Evolutionary conservation across 2,888 invertebrate genomes (phyloP).

Genomic region (Pegoplata infirma): DNA sequence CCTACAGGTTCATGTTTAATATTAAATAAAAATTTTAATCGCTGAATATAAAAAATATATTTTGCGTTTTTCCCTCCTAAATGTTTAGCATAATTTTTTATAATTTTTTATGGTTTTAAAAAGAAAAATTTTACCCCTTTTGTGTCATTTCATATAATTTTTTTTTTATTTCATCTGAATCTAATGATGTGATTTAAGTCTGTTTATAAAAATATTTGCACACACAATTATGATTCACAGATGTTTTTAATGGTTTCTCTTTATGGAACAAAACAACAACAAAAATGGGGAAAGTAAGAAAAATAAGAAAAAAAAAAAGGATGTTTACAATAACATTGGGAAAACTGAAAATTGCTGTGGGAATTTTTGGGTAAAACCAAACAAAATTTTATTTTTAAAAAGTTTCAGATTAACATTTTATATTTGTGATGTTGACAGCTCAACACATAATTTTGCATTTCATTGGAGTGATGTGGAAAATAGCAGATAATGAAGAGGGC

Average conservation of each 20-base stretch:
- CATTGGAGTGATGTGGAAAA: too few relatives aligned
- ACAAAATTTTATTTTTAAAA: background rate
- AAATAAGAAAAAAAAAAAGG: background rate
- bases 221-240: background rate
- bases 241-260: background rate
- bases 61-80: too few relatives aligned
- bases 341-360: background rate
- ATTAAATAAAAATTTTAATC: too few relatives aligned
- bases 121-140: background rate
- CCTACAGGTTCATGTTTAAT: too few relatives aligned
- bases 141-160: background rate
- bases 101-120: background rate
- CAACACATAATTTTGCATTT: too few relatives aligned
- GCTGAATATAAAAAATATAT: too few relatives aligned
- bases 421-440: background rate
- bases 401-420: background rate
- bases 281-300: background rate
- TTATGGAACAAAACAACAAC: background rate
- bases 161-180: slow-evolving; percentile 31
- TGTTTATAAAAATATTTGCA: slow-evolving; percentile 7
- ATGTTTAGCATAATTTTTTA: too few relatives aligned
- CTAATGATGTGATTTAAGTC: slow-evolving; percentile 49
- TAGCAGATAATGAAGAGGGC: too few relatives aligned
- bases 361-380: background rate
- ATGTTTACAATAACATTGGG: background rate